These are phyloP conservation scores for Lynx canadensis DNA, from an alignment of 2,113 vertebrate species.

Conservation along the genomic window DNA sequence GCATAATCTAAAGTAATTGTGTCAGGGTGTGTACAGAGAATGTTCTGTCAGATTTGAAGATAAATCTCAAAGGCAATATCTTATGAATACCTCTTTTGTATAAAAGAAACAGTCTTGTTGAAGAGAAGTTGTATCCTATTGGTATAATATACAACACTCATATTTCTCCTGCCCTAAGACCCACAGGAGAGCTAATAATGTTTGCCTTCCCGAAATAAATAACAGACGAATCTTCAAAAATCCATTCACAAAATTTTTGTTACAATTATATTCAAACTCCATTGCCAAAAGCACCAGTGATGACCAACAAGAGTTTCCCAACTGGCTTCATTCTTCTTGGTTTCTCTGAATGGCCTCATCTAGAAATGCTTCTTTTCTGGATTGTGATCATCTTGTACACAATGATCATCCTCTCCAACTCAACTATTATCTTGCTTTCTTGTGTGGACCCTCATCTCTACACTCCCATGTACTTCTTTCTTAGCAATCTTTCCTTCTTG, in stretches of 20 bases:
- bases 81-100: neutral
- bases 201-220: neutral
- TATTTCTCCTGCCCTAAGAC: neutral
- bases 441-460: neutral
- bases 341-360: neutral
- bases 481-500: conserved; percentile 42
- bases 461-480: conserved; percentile 41
- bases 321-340: neutral
- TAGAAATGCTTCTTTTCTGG: conserved; percentile 14
- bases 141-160: neutral
- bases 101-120: neutral
- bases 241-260: neutral
- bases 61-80: neutral
- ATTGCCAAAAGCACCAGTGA: neutral
- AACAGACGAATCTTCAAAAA: neutral
- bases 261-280: neutral
- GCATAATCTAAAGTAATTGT: neutral
- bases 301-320: neutral
- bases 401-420: conserved; percentile 30
- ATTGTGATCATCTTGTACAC: neutral
- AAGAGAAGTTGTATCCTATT: neutral
- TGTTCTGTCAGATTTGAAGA: neutral
- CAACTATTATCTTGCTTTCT: neutral
- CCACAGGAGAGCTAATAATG: neutral
- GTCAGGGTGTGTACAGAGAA: neutral